Conservation (phyloP, 35 echinoderm and acorn worm species). For the Diadema setosum region DNA sequence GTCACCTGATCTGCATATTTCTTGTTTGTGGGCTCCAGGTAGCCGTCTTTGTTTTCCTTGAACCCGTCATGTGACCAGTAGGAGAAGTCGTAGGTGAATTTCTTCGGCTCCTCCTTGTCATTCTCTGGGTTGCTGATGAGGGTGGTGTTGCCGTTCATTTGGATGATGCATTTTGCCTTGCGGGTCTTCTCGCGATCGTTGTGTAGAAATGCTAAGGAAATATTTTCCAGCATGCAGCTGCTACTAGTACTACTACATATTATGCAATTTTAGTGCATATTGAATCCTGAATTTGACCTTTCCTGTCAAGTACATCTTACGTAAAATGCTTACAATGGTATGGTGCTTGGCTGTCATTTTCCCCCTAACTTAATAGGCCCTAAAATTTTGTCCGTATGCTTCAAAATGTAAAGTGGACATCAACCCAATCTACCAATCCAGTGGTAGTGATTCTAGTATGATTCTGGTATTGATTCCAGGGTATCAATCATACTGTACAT, state of each 20-base stretch:
- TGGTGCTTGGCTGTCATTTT: neutral
- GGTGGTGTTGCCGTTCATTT: conserved; percentile 73
- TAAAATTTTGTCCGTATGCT: neutral
- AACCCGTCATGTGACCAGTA: conserved; percentile 99
- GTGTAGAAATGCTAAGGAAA: conserved; percentile 68
- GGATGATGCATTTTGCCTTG: conserved; percentile 80
- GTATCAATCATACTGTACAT: too few species aligned
- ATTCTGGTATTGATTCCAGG: too few species aligned
- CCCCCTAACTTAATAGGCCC: neutral
- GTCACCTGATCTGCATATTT: conserved; percentile 90
- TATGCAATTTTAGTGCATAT: neutral
- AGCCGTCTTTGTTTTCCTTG: conserved; percentile 59
- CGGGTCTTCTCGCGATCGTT: conserved; percentile 92
- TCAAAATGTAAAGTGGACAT: too few species aligned
- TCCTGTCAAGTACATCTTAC: neutral
- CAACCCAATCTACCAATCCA: too few species aligned
- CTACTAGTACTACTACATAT: neutral
- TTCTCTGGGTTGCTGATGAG: conserved; percentile 61
- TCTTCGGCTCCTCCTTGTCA: conserved; percentile 36
- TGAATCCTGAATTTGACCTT: neutral
- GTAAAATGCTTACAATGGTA: neutral
- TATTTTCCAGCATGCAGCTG: too few species aligned
- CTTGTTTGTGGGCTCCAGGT: conserved; percentile 41
- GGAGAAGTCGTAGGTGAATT: conserved; percentile 86
- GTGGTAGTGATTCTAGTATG: too few species aligned